Conservation (phyloP, 2,113 vertebrate species). For the Mormoops blainvillei region DNA sequence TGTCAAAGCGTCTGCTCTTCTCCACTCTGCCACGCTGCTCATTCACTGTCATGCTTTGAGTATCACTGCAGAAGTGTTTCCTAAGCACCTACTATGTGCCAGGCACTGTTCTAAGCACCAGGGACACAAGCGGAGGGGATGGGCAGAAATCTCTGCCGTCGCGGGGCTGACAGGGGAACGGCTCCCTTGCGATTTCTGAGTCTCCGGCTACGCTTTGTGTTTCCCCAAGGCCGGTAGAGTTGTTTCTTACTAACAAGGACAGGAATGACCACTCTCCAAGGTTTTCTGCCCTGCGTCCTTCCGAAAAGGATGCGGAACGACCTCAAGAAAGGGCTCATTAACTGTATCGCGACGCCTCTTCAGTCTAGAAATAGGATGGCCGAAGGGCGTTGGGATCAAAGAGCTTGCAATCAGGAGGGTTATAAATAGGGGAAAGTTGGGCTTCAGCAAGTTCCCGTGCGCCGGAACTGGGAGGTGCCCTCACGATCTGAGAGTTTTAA, state of each 20-base stretch:
- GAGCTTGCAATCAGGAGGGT: not conserved
- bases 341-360: fast-evolving
- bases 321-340: not conserved
- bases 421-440: conserved; percentile 26
- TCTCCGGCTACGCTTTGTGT: not conserved
- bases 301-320: not conserved
- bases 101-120: not conserved
- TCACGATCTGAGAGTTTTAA: not conserved
- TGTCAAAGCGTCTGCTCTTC: not conserved
- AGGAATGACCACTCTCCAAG: not conserved
- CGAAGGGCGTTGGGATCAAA: not conserved
- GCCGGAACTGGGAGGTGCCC: not conserved
- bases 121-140: not conserved
- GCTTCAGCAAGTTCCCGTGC: not conserved
- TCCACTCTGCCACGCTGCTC: not conserved
- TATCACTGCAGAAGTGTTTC: not conserved
- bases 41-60: not conserved
- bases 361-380: conserved; percentile 19
- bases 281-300: not conserved
- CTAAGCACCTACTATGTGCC: not conserved
- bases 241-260: not conserved
- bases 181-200: not conserved
- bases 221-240: not conserved
- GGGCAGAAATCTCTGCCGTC: not conserved
- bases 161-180: fast-evolving